Conservation (phyloP, 2,797 vertebrate species). For the Gallinago stenura region DNA sequence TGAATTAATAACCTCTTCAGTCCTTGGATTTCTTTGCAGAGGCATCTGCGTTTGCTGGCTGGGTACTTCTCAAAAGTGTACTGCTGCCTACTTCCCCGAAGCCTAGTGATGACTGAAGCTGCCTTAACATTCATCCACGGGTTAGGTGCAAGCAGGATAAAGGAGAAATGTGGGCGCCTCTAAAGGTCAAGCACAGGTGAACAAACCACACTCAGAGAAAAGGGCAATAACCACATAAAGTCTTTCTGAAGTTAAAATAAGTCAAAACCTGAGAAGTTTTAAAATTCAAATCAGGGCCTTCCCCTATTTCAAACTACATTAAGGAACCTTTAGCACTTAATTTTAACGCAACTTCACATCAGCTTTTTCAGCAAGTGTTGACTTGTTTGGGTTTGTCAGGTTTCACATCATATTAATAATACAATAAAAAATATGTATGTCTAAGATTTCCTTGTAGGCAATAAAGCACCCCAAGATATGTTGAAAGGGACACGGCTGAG, state of each 20-base stretch:
- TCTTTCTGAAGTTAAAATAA: constrained; percentile 42
- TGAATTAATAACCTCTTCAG: constrained; percentile 44
- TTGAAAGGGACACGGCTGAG: constrained; percentile 38
- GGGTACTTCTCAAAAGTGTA: neutral
- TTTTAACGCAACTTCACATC: neutral
- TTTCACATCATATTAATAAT: constrained; percentile 37
- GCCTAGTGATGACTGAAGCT: neutral
- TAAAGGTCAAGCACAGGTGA: neutral
- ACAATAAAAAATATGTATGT: constrained; percentile 11
- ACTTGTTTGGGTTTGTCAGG: constrained; percentile 50
- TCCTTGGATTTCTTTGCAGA: constrained; percentile 2
- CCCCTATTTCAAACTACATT: neutral
- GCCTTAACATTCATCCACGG: rapidly evolving
- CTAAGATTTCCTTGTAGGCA: constrained; percentile 63
- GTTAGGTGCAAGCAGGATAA: neutral
- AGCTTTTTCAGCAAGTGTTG: constrained; percentile 44
- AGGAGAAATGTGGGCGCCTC: neutral
- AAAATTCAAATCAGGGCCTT: constrained; percentile 34
- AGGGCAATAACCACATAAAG: neutral
- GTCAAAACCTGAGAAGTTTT: constrained; percentile 28
- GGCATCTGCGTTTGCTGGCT: constrained; percentile 11
- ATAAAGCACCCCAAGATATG: constrained; percentile 54
- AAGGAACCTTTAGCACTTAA: constrained; percentile 35
- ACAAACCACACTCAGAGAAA: neutral
- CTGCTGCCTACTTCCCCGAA: neutral